Percentiles rank a stretch among this genome's conserved stretches.
These are phyloP conservation scores for Megaleporinus macrocephalus DNA, from an alignment of 2,113 vertebrate species.

Conservation along the genomic window DNA sequence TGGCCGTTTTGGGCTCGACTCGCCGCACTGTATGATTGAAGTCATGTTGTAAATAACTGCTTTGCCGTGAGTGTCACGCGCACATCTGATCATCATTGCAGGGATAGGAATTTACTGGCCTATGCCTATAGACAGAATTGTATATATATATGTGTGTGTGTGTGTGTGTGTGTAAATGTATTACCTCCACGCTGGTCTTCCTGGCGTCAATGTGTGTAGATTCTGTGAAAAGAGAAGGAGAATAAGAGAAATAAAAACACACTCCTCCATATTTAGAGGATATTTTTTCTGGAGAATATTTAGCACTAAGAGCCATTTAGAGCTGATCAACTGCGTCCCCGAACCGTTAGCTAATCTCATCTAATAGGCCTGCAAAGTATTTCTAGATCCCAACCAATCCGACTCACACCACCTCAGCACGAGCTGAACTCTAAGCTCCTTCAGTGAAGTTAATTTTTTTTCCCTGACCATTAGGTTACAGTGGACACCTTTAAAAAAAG, in stretches of 20 bases:
- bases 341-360: constrained; percentile 6
- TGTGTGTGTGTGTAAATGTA: not conserved
- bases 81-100: too few species aligned
- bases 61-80: too few species aligned
- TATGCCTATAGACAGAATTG: too few species aligned
- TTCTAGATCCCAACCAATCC: not conserved
- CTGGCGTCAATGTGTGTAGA: not conserved
- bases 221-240: not conserved
- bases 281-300: not conserved
- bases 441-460: not conserved
- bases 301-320: not conserved
- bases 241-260: not conserved
- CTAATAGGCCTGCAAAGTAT: not conserved
- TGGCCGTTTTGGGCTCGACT: too few species aligned
- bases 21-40: too few species aligned
- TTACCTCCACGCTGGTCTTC: not conserved
- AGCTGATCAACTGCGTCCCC: not conserved
- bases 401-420: not conserved
- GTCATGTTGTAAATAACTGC: too few species aligned
- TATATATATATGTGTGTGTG: not conserved
- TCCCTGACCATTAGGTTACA: not conserved
- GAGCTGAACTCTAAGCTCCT: not conserved
- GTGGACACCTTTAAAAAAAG: not conserved
- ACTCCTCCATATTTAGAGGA: not conserved
- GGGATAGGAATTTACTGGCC: too few species aligned